Conservation (phyloP, 2,888 invertebrate species). For the Callyntrura guangdongensis region DNA sequence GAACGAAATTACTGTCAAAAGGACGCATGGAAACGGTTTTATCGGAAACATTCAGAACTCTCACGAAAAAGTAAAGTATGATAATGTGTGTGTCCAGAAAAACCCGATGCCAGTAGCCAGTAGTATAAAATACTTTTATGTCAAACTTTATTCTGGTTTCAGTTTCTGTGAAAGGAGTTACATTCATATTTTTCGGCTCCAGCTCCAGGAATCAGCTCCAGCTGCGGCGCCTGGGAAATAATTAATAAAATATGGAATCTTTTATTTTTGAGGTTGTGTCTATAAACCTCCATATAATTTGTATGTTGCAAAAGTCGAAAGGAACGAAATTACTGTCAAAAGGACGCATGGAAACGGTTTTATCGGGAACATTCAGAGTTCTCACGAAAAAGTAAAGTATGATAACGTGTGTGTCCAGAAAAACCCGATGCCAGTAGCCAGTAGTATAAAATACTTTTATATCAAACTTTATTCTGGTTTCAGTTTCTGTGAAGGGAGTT, state of each 20-base stretch:
- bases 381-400: not conserved
- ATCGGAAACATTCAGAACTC: not conserved
- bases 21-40: not conserved
- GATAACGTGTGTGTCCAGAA: not conserved
- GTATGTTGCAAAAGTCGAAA: not conserved
- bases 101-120: not conserved
- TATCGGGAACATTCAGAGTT: not conserved
- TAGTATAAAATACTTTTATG: no score
- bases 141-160: no score
- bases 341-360: not conserved
- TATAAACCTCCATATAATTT: not conserved
- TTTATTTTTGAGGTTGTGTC: no score
- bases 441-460: no score
- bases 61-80: not conserved
- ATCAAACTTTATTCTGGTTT: no score
- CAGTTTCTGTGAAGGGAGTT: no score
- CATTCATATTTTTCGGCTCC: no score
- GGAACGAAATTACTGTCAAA: conserved; percentile 21
- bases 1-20: conserved; percentile 25
- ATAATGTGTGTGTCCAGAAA: not conserved
- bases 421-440: not conserved
- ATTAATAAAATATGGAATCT: no score
- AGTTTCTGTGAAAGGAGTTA: no score
- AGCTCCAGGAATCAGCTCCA: no score
- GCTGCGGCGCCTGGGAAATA: no score